Conservation (phyloP, 2,888 invertebrate genomes). For the Homarus gammarus region DNA sequence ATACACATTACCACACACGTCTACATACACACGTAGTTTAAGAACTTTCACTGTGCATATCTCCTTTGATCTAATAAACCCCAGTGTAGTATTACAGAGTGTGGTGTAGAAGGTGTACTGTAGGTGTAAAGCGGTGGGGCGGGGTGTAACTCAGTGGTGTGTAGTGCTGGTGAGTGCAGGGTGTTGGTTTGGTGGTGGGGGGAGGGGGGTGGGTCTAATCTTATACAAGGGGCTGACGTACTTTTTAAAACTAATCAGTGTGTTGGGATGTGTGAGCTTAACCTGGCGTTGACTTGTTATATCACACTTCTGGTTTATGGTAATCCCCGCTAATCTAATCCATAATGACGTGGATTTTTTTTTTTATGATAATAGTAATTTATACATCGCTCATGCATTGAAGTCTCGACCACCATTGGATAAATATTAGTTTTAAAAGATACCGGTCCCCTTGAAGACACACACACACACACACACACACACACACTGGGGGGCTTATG, state of each 20-base stretch:
- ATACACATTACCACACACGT: too few relatives aligned
- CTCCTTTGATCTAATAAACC: neutral
- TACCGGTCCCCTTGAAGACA: neutral
- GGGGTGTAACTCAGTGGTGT: neutral
- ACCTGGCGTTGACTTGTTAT: neutral
- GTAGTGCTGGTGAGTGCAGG: neutral
- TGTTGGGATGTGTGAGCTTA: neutral
- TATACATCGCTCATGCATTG: neutral
- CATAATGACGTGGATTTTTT: too few relatives aligned
- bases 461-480: too few relatives aligned
- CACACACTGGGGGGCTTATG: constrained; percentile 8
- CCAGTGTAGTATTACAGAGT: neutral
- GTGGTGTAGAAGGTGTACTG: neutral
- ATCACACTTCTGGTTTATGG: too few relatives aligned
- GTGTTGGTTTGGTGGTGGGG: too few relatives aligned
- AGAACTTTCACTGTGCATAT: neutral
- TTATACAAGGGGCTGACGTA: neutral
- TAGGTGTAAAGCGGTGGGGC: neutral
- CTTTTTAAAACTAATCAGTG: neutral
- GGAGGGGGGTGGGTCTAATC: neutral
- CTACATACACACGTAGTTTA: neutral
- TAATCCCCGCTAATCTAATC: too few relatives aligned
- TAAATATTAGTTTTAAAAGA: neutral
- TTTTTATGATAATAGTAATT: neutral
- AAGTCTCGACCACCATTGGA: neutral